phyloP scores from a whole-genome alignment of 2,888 invertebrate genomes.

The Yponomeuta cagnagella region DNA sequence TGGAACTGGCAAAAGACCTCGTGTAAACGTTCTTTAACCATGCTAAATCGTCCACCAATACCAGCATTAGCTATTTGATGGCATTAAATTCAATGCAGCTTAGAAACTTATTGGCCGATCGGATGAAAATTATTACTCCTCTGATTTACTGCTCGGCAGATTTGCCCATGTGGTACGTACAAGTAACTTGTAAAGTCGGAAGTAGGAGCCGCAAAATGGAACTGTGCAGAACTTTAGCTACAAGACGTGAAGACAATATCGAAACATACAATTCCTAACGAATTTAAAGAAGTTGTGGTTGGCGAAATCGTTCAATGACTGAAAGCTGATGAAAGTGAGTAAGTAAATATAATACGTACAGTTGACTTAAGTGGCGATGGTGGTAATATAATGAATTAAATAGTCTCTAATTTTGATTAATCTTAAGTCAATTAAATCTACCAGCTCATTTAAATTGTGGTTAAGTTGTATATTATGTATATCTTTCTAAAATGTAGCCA shows the following conservation, averaged over 20 bases:
- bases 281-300: no score
- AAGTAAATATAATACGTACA: no score
- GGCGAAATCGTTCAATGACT: no score
- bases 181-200: constrained; percentile 48
- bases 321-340: no score
- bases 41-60: constrained; percentile 52
- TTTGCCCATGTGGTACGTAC: constrained; percentile 13
- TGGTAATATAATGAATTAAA: no score
- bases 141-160: constrained; percentile 42
- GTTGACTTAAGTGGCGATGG: no score
- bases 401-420: no score
- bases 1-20: background rate
- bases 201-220: background rate
- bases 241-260: background rate
- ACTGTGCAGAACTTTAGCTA: background rate
- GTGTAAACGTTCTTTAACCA: background rate
- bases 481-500: no score
- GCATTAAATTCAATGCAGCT: constrained; percentile 55
- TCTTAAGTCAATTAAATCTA: no score
- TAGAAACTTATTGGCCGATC: constrained; percentile 37
- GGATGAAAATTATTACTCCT: constrained; percentile 41
- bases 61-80: constrained; percentile 42
- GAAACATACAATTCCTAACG: no score
- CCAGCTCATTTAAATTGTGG: no score
- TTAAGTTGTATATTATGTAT: no score